phyloP scores from a whole-genome alignment of 2,797 vertebrate species.

The Xerus rutilus region DNA sequence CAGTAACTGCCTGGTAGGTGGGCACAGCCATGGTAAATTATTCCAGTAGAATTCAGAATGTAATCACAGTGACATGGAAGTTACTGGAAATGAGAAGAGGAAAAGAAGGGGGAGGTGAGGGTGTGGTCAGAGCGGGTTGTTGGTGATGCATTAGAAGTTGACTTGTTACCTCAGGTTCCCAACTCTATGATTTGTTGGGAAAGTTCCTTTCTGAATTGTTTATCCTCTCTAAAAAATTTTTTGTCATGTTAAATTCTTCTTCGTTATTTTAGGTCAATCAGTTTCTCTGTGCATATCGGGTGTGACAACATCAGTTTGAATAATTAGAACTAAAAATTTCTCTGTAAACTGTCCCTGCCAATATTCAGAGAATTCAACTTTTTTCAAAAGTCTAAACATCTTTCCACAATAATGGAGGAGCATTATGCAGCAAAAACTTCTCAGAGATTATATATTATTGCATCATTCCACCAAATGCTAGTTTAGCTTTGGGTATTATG shows the following conservation, averaged over 20 bases:
- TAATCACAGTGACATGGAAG: background rate
- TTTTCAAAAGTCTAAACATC: background rate
- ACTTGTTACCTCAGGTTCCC: background rate
- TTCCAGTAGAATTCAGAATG: background rate
- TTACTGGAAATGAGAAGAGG: background rate
- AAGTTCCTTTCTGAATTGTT: constrained; percentile 16
- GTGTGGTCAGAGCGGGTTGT: background rate
- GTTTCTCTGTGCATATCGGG: background rate
- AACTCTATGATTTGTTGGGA: background rate
- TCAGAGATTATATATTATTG: background rate
- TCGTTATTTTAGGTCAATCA: background rate
- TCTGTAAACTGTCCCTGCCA: background rate
- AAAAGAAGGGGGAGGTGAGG: background rate
- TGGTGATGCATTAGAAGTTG: background rate
- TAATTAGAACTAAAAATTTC: constrained; percentile 4
- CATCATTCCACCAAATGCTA: background rate
- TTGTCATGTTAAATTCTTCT: background rate
- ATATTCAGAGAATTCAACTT: constrained; percentile 32
- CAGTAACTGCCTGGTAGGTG: background rate
- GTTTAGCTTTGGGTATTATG: background rate
- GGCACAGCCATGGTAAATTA: background rate
- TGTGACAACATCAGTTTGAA: background rate
- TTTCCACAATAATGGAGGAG: background rate
- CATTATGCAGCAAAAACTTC: constrained; percentile 27
- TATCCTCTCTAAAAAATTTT: background rate